phyloP scores from a whole-genome alignment of 2,113 vertebrate species.

The Gila orcuttii region DNA sequence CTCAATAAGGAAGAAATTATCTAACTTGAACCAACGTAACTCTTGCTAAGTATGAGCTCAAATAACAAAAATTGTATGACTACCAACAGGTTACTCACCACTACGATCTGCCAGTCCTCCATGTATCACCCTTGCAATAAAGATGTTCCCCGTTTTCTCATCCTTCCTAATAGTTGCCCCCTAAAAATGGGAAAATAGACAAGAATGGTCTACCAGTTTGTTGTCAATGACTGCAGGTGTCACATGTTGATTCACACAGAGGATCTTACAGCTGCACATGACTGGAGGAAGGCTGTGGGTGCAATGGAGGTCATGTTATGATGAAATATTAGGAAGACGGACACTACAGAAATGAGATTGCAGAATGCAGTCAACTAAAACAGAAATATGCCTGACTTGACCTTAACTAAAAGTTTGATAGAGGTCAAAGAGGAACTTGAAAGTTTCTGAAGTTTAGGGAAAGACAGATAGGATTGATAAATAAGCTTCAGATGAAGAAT shows the following conservation, averaged over 20 bases:
- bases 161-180: constrained; percentile 92
- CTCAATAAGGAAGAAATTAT: neutral
- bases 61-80: neutral
- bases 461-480: neutral
- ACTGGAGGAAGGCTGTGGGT: neutral
- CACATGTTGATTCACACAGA: neutral
- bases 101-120: constrained; percentile 91
- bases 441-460: neutral
- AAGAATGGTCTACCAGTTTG: neutral
- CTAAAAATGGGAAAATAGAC: constrained; percentile 64
- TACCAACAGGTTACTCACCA: constrained; percentile 73
- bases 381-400: neutral
- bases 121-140: constrained; percentile 88
- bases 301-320: neutral
- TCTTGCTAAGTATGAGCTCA: neutral
- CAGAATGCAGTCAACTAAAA: neutral
- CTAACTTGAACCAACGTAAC: neutral
- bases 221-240: neutral
- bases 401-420: neutral
- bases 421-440: neutral
- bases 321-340: neutral
- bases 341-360: neutral
- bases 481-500: constrained; percentile 2
- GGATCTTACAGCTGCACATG: neutral
- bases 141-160: constrained; percentile 85